Conservation (phyloP, 1,140 invertebrate species). For the Coelopa frigida region DNA sequence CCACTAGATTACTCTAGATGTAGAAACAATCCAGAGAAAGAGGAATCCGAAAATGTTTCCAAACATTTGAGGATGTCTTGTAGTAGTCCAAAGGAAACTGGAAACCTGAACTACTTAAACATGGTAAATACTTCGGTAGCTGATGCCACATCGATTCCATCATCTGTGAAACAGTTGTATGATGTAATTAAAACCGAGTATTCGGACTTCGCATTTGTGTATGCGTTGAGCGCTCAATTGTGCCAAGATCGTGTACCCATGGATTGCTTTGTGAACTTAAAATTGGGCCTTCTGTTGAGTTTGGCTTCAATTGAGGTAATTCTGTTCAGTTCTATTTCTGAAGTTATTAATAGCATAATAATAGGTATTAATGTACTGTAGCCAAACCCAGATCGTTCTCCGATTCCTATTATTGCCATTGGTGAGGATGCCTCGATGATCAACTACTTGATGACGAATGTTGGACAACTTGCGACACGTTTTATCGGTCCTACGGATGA, state of each 20-base stretch:
- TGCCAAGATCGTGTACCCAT: conserved; percentile 31
- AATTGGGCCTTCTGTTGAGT: conserved; percentile 33
- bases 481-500: conserved; percentile 29
- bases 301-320: conserved; percentile 20
- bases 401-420: conserved; percentile 31
- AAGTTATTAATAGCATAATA: background rate
- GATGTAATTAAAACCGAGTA: conserved; percentile 17
- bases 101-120: background rate
- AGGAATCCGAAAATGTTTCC: too few relatives aligned
- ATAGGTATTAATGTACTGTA: conserved; percentile 1
- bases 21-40: too few relatives aligned
- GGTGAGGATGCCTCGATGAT: conserved; percentile 21
- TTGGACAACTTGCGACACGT: conserved; percentile 30
- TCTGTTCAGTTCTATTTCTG: background rate
- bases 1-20: too few relatives aligned
- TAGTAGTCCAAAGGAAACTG: background rate
- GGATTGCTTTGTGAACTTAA: conserved; percentile 33
- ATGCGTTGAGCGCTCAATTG: conserved; percentile 29
- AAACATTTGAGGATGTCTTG: too few relatives aligned
- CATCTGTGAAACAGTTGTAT: conserved; percentile 20
- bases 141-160: conserved; percentile 5
- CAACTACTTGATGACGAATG: conserved; percentile 19
- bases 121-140: background rate
- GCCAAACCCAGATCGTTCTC: conserved; percentile 21
- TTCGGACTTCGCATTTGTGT: conserved; percentile 38